phyloP scores from a whole-genome alignment of 2,113 vertebrate species.

The Rana temporaria region DNA sequence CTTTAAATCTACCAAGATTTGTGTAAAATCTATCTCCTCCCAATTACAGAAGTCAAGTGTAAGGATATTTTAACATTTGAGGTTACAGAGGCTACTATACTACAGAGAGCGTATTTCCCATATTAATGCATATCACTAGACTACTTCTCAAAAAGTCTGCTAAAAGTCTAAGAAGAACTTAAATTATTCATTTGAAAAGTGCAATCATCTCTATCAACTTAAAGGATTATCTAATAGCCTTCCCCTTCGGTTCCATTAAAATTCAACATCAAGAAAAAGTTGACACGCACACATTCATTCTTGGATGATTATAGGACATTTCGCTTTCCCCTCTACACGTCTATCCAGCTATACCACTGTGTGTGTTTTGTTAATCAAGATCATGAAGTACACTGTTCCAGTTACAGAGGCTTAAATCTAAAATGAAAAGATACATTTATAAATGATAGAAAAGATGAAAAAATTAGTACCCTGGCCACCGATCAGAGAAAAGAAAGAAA shows the following conservation, averaged over 20 bases:
- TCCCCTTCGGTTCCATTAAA: background rate
- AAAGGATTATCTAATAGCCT: constrained; percentile 3
- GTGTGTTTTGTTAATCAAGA: too few relatives aligned
- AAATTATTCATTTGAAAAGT: background rate
- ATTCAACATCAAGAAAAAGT: background rate
- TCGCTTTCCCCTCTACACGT: background rate
- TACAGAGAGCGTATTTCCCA: background rate
- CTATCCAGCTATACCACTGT: background rate
- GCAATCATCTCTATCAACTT: constrained; percentile 12
- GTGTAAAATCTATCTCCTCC: too few relatives aligned
- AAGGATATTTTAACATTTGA: too few relatives aligned
- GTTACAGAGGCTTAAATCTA: too few relatives aligned
- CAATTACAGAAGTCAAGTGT: too few relatives aligned
- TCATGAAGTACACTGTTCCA: too few relatives aligned
- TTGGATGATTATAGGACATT: background rate
- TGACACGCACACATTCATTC: background rate
- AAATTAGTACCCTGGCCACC: too few relatives aligned
- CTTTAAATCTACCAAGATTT: too few relatives aligned
- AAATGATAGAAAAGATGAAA: too few relatives aligned
- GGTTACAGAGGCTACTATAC: too few relatives aligned
- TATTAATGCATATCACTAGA: background rate
- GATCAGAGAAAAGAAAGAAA: too few relatives aligned
- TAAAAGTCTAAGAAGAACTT: background rate
- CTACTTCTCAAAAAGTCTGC: background rate
- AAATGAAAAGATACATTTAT: too few relatives aligned